phyloP scores from a whole-genome alignment of 2,113 vertebrate genomes.

The Neodon shergylaensis region DNA sequence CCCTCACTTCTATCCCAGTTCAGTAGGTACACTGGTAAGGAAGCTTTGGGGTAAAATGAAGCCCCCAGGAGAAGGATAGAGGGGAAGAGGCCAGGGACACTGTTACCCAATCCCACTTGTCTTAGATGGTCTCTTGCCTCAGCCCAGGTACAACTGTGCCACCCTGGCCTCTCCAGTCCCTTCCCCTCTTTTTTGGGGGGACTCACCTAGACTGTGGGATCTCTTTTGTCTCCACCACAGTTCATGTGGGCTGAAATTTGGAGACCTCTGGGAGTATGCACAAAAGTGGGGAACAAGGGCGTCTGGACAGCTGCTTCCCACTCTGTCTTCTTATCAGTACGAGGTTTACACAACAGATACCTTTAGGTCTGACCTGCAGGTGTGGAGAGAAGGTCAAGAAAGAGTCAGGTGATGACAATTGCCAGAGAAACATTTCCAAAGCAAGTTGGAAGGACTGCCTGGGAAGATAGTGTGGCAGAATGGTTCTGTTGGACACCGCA shows the following conservation, averaged over 20 bases:
- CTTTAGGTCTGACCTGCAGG: not conserved
- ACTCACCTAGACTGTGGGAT: not conserved
- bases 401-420: not conserved
- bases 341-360: not conserved
- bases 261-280: not conserved
- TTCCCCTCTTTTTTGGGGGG: not conserved
- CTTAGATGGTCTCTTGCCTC: not conserved
- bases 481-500: not conserved
- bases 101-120: not conserved
- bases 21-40: not conserved
- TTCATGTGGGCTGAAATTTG: not conserved
- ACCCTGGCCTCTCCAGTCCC: not conserved
- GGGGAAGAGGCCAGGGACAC: not conserved
- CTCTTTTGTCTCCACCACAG: not conserved
- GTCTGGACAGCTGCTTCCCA: not conserved
- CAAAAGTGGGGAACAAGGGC: not conserved
- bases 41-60: not conserved
- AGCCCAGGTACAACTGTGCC: not conserved
- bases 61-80: not conserved
- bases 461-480: not conserved
- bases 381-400: not conserved
- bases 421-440: not conserved
- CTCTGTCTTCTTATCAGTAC: not conserved
- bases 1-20: not conserved
- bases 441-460: not conserved